Base-by-base conservation (phyloP, 92 coral and sea anemone species). In the Galaxea fascicularis region DNA sequence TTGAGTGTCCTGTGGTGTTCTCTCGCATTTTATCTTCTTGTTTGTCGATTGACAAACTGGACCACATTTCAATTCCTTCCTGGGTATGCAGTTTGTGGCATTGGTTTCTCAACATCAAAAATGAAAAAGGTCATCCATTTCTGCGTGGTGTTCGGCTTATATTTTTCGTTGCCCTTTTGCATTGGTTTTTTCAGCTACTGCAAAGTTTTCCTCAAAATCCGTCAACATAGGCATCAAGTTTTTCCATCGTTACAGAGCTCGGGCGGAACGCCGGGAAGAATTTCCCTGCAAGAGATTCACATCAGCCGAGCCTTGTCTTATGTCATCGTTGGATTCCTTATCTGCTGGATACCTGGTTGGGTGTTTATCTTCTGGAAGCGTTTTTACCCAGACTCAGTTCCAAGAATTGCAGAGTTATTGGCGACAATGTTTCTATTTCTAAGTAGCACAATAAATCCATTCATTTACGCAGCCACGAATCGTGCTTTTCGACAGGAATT, bases 291-390 rank as follows among this genome's bases (percentile, higher is more conserved):
- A 10, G 84, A 79, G 45, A 79, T 79, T 15, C 65, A 65, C 20
- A 49, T 51, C 1, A 79, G 51, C 20, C 41, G 45, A 9, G 12
- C 64, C 0, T 3, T 79, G 1, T 13, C 51, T 8, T 65, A 18
- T 14, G 74, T 79, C n/a, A 17, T 21, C 0, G 44, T 45, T 1
- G 74, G 74, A 10, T 79, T 79, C 20, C 11, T 49, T 11, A 21
- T 79, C 8, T 79, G 74, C 20, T 65, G 84, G 84, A 47, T 79
- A 13, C 74, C 84, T 20, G 21, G 65, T 14, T 79, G 84, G 84
- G 58, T 12, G 0, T 21, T 79, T 3, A 4, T 31, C 9, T 22
- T 79, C 20, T 26, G 28, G 29, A 65, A 65, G 41, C 73, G 84
- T 6, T 79, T 21, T 0, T 28, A 28, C 16, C 49, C 74, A 1